Evolutionary conservation across 2,888 invertebrate species (phyloP).

Genomic region (Steromphala cineraria): DNA sequence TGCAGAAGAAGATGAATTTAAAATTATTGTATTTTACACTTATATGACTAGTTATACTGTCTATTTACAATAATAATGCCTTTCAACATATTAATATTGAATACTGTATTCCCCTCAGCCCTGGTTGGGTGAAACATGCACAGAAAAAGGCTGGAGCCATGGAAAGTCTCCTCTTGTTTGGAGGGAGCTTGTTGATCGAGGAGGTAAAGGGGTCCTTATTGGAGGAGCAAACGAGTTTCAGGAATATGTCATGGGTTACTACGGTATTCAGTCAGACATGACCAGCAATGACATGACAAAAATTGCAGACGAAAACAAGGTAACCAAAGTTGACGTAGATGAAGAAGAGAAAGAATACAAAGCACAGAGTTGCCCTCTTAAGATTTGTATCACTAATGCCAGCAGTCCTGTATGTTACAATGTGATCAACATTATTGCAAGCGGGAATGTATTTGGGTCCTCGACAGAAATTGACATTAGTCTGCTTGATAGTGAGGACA

Average conservation of each 20-base stretch:
- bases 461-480: conserved; percentile 63
- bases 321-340: conserved; percentile 63
- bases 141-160: conserved; percentile 70
- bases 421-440: conserved; percentile 56
- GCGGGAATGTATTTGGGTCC: conserved; percentile 68
- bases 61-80: too few relatives aligned
- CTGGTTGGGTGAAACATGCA: conserved; percentile 69
- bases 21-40: too few relatives aligned
- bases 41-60: too few relatives aligned
- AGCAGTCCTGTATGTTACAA: conserved; percentile 59
- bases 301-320: conserved; percentile 68
- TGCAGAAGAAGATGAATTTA: too few relatives aligned
- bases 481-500: conserved; percentile 55
- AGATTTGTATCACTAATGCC: conserved; percentile 72
- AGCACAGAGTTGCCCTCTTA: conserved; percentile 61
- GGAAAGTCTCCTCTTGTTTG: conserved; percentile 74
- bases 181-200: conserved; percentile 75
- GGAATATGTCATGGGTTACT: conserved; percentile 72
- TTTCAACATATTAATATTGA: too few relatives aligned
- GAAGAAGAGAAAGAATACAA: conserved; percentile 58
- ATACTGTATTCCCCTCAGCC: conserved; percentile 43
- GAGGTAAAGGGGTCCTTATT: conserved; percentile 74
- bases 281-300: conserved; percentile 67
- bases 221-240: conserved; percentile 75
- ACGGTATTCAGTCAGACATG: conserved; percentile 69